These are phyloP conservation scores for Progne subis DNA, from an alignment of 2,113 vertebrate genomes.

Conservation along the genomic window DNA sequence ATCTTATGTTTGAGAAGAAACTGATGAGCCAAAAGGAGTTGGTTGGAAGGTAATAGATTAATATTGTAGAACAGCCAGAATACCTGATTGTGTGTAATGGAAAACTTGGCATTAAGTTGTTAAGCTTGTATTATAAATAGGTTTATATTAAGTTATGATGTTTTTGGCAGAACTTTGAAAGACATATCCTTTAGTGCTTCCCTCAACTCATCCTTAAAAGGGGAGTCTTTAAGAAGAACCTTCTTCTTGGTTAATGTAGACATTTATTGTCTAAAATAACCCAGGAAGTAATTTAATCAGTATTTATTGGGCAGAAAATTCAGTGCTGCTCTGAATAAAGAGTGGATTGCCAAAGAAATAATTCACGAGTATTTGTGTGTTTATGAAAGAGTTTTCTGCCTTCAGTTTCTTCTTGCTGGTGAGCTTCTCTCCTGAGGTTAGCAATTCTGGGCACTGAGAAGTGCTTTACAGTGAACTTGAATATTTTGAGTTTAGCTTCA, in stretches of 20 bases:
- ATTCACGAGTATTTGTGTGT: background rate
- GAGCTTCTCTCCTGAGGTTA: background rate
- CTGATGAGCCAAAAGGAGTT: background rate
- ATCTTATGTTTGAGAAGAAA: background rate
- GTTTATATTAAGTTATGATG: background rate
- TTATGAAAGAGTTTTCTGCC: slow-evolving; percentile 40
- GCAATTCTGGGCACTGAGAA: background rate
- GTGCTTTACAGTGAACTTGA: background rate
- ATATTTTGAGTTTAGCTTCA: background rate
- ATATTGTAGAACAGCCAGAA: background rate
- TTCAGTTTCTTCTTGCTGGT: background rate
- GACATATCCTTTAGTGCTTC: background rate
- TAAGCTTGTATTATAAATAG: background rate
- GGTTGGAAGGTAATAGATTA: background rate
- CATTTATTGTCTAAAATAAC: background rate
- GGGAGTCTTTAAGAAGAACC: background rate
- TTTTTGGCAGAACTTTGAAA: background rate
- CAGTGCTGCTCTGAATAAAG: slow-evolving; percentile 12
- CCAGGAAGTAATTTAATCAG: background rate
- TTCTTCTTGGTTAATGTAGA: background rate
- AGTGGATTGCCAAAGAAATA: background rate
- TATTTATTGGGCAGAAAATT: slow-evolving; percentile 5
- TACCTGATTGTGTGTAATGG: background rate
- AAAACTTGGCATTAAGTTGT: background rate
- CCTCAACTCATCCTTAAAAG: background rate